Conservation (phyloP, 2,797 vertebrate genomes). For the Alfaro cultratus region DNA sequence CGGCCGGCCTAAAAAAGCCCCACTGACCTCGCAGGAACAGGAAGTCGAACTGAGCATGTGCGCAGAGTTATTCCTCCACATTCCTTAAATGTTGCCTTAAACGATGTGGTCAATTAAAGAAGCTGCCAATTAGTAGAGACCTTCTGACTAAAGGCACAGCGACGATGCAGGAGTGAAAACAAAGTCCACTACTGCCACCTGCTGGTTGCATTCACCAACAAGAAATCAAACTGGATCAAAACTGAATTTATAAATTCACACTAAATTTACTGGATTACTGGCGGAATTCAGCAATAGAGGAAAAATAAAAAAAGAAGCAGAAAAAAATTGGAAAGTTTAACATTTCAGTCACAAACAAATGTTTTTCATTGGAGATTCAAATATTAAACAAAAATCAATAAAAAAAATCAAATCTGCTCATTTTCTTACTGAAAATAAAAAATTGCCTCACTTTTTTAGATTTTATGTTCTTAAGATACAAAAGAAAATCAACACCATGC, state of each 20-base stretch:
- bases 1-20: conserved; percentile 50
- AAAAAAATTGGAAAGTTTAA: not conserved
- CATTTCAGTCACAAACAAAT: not conserved
- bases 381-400: not conserved
- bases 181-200: conserved; percentile 81
- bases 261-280: not conserved
- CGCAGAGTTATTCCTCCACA: conserved; percentile 15
- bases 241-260: not conserved
- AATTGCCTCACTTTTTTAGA: not conserved
- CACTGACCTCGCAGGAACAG: conserved; percentile 49
- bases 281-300: not conserved
- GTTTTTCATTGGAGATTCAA: not conserved
- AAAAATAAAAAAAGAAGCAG: not conserved
- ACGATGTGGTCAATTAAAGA: conserved; percentile 54
- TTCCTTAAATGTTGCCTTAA: conserved; percentile 25
- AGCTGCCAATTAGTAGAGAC: conserved; percentile 44
- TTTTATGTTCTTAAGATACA: not conserved
- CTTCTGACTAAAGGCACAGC: conserved; percentile 16
- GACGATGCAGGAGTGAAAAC: not conserved
- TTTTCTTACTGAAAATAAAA: too few species aligned
- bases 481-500: not conserved
- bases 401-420: too few species aligned
- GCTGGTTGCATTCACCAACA: conserved; percentile 52
- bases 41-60: conserved; percentile 24
- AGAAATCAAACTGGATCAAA: not conserved